phyloP scores from a whole-genome alignment of 2,888 invertebrate species.

The Eupithecia pulchellata region DNA sequence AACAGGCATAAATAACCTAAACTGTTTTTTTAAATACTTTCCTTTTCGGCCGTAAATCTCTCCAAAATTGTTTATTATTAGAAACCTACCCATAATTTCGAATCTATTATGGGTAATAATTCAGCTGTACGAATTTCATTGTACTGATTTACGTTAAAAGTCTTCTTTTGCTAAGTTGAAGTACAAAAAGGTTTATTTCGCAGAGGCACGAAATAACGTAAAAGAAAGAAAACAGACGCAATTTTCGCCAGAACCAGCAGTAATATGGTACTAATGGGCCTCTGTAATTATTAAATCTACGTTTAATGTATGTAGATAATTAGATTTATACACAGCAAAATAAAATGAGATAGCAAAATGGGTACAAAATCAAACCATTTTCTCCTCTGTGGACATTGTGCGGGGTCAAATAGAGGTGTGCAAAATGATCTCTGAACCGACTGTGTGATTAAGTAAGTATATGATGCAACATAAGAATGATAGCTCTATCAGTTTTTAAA shows the following conservation, averaged over 20 bases:
- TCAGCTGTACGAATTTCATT: not conserved
- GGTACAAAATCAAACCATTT: not conserved
- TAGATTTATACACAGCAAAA: not conserved
- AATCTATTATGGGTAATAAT: not conserved
- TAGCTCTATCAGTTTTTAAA: not conserved
- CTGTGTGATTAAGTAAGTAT: not conserved
- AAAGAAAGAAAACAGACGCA: conserved; percentile 11
- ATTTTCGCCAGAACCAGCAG: conserved; percentile 12
- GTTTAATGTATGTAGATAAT: conserved; percentile 2
- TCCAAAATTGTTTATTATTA: not conserved
- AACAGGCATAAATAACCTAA: too few relatives aligned
- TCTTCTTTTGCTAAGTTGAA: not conserved
- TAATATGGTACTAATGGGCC: conserved; percentile 4
- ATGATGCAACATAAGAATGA: not conserved
- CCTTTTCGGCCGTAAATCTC: not conserved
- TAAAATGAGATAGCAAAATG: not conserved
- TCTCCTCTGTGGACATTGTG: not conserved
- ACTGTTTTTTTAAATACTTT: too few relatives aligned
- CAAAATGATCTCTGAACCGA: conserved; percentile 9
- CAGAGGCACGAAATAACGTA: conserved; percentile 3
- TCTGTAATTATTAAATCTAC: conserved; percentile 14
- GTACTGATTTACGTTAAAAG: not conserved
- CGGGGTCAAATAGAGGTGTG: conserved; percentile 16
- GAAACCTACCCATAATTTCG: not conserved
- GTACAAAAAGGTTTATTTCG: conserved; percentile 1